Conservation (phyloP, 2,797 vertebrate species). For the Macroramphosus scolopax region DNA sequence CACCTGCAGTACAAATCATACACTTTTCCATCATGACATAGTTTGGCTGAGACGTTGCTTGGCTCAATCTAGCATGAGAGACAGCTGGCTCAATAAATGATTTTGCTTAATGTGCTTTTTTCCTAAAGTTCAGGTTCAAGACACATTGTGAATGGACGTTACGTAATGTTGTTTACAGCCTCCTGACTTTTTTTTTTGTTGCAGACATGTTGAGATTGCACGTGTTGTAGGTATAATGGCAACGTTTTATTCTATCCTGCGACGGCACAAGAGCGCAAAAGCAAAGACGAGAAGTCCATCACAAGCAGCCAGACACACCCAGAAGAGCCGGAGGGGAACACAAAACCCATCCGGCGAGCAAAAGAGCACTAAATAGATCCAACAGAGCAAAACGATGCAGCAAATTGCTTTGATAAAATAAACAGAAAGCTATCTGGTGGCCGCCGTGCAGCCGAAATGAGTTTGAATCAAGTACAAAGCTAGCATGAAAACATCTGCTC, state of each 20-base stretch:
- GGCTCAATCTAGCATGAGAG: constrained; percentile 19
- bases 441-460: constrained; percentile 37
- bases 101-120: not conserved
- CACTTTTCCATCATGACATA: constrained; percentile 10
- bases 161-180: constrained; percentile 25
- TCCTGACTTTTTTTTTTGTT: not conserved
- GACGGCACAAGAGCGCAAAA: not conserved
- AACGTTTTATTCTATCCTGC: too few relatives aligned
- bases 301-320: not conserved
- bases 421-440: constrained; percentile 15
- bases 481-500: constrained; percentile 60
- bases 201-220: not conserved
- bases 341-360: constrained; percentile 21
- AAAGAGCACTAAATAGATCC: constrained; percentile 20
- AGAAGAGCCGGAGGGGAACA: constrained; percentile 29
- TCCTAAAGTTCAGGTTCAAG: constrained; percentile 23
- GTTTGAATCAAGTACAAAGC: constrained; percentile 43
- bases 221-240: not conserved
- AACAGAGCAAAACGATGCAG: constrained; percentile 43
- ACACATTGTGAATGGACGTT: constrained; percentile 59
- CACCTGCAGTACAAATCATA: constrained; percentile 6
- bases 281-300: not conserved
- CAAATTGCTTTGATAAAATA: constrained; percentile 36
- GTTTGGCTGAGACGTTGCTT: not conserved
- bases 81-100: constrained; percentile 5